Evolutionary conservation across 2,888 invertebrate species (phyloP).

Genomic region (Sipunculus nudus): DNA sequence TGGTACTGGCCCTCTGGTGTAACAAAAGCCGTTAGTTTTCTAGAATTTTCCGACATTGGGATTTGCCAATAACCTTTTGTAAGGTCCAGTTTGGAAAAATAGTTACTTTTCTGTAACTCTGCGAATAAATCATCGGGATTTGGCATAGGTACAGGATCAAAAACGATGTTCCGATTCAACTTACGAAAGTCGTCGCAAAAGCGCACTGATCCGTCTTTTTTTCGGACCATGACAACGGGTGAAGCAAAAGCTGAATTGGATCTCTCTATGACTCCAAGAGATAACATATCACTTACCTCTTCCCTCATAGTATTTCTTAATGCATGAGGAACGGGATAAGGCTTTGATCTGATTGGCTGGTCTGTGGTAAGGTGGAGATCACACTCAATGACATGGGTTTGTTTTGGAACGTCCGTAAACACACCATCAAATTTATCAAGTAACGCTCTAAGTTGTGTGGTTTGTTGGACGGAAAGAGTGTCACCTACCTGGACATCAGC

Average conservation of each 20-base stretch:
- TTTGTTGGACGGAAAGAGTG: too few species aligned
- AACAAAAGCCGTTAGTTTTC: neutral
- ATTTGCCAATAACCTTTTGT: constrained; percentile 3
- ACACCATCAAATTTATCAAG: neutral
- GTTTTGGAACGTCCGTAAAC: neutral
- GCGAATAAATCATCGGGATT: neutral
- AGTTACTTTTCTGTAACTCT: neutral
- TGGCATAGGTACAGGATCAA: neutral
- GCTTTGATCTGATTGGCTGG: neutral
- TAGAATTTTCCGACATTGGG: neutral
- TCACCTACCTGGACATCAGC: too few species aligned
- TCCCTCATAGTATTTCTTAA: neutral
- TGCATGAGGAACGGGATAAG: neutral
- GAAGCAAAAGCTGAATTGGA: neutral
- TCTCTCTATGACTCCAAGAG: neutral
- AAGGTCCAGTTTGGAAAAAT: neutral
- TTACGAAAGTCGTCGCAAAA: neutral
- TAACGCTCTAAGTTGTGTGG: too few species aligned
- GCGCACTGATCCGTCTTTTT: neutral
- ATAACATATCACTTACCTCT: neutral
- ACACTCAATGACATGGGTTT: neutral
- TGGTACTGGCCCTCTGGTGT: constrained; percentile 7
- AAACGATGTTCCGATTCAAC: neutral
- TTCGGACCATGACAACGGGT: neutral
- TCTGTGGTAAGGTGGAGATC: neutral